Percentiles rank a stretch among this genome's conserved stretches.
phyloP scores from a whole-genome alignment of 2,797 vertebrate genomes.

The Perodicticus potto region DNA sequence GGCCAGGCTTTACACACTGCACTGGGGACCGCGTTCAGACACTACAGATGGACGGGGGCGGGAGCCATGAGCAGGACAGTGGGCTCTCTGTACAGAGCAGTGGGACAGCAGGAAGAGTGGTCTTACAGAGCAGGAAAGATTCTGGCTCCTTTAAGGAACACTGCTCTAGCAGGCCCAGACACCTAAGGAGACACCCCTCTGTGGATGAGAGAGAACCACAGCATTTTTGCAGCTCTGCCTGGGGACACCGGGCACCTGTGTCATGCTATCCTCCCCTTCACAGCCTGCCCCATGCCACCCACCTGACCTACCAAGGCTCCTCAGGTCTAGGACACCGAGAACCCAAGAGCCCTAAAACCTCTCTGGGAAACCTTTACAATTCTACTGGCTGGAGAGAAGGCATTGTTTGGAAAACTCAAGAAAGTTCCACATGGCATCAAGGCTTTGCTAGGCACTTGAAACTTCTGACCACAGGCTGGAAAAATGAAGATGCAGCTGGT shows the following conservation, averaged over 20 bases:
- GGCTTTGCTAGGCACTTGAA: background rate
- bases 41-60: fast-evolving
- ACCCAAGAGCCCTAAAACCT: background rate
- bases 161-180: fast-evolving
- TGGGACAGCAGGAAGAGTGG: fast-evolving
- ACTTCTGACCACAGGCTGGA: background rate
- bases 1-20: background rate
- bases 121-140: fast-evolving
- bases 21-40: background rate
- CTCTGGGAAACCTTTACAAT: background rate
- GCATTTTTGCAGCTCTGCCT: fast-evolving
- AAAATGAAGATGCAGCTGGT: too few relatives aligned
- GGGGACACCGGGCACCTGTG: too few relatives aligned
- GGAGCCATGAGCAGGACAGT: background rate
- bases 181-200: background rate
- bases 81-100: background rate
- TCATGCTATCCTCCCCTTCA: background rate
- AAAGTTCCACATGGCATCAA: background rate
- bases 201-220: background rate
- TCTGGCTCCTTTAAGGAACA: background rate
- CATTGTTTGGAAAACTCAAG: background rate
- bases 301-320: background rate
- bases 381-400: background rate
- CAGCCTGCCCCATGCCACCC: background rate
- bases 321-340: too few relatives aligned